phyloP scores from a whole-genome alignment of 2,113 vertebrate species.

The Anolis carolinensis region DNA sequence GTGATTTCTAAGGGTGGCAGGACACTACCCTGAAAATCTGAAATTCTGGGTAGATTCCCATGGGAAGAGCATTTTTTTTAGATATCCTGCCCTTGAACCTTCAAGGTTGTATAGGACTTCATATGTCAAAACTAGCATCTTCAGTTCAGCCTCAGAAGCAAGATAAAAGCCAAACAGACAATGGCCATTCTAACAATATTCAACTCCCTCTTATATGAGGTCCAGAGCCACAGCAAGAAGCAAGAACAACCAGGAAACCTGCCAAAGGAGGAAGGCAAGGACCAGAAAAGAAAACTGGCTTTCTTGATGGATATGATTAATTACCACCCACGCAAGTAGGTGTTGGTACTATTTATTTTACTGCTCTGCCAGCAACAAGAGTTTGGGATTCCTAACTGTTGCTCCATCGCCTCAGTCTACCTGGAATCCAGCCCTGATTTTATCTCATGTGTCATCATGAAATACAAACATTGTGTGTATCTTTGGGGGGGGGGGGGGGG shows the following conservation, averaged over 20 bases:
- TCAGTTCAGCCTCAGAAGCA: too few relatives aligned
- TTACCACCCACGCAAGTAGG: constrained; percentile 65
- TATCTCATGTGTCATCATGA: constrained; percentile 43
- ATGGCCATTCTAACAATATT: not conserved
- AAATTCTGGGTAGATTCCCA: too few relatives aligned
- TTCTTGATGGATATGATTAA: constrained; percentile 65
- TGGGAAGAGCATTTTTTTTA: too few relatives aligned
- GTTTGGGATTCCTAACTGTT: constrained; percentile 64
- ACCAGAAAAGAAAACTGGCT: constrained; percentile 59
- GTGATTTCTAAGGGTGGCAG: too few relatives aligned
- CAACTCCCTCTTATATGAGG: constrained; percentile 30
- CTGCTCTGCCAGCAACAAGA: constrained; percentile 57
- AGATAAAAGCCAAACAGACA: too few relatives aligned
- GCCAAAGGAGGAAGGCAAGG: constrained; percentile 55
- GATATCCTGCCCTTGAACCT: too few relatives aligned
- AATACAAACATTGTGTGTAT: constrained; percentile 32
- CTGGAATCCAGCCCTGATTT: constrained; percentile 56
- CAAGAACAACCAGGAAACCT: constrained; percentile 32
- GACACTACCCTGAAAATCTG: too few relatives aligned
- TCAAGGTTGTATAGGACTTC: too few relatives aligned
- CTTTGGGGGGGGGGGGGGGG: too few relatives aligned
- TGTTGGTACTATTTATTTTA: constrained; percentile 70
- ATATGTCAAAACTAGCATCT: too few relatives aligned
- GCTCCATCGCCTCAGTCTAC: constrained; percentile 52
- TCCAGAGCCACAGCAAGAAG: constrained; percentile 34